phyloP scores from a whole-genome alignment of 2,113 vertebrate species.

The Notarius quadriscutis region DNA sequence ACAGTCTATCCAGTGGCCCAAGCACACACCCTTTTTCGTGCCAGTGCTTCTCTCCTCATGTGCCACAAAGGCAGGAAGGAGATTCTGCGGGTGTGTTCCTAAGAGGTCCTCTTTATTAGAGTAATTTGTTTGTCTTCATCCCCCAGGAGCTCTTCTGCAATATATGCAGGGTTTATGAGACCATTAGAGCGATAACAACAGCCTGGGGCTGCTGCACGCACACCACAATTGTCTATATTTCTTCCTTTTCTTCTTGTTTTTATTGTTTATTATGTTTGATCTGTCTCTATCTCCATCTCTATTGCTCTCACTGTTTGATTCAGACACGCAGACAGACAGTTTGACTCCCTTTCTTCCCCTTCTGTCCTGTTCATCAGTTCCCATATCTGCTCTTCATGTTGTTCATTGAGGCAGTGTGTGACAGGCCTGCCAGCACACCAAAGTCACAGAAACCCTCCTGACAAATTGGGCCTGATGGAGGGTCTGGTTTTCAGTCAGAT shows the following conservation, averaged over 20 bases:
- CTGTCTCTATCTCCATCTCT: slow-evolving; percentile 13
- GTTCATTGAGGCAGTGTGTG: slow-evolving; percentile 14
- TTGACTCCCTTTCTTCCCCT: background rate
- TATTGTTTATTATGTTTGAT: slow-evolving; percentile 35
- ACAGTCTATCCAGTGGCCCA: background rate
- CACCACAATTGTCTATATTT: slow-evolving; percentile 25
- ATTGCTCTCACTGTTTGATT: slow-evolving; percentile 16
- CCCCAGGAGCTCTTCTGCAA: slow-evolving; percentile 35
- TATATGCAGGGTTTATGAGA: slow-evolving; percentile 49
- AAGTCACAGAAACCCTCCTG: slow-evolving; percentile 23
- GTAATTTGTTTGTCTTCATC: slow-evolving; percentile 40
- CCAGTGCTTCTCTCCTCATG: background rate
- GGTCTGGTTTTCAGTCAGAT: slow-evolving; percentile 23
- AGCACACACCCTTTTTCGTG: background rate
- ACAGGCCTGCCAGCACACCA: slow-evolving; percentile 13
- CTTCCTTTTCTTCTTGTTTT: slow-evolving; percentile 19
- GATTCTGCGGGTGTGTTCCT: slow-evolving; percentile 21
- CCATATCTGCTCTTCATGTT: background rate
- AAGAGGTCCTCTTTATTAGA: slow-evolving; percentile 44
- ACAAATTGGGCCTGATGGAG: slow-evolving; percentile 37
- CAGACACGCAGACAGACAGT: background rate
- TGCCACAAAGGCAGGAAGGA: background rate
- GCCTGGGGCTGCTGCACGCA: background rate
- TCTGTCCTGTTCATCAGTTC: slow-evolving; percentile 6
- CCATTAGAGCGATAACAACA: slow-evolving; percentile 45